Base-by-base conservation (phyloP, 2,113 vertebrate genomes). In the Donacobius atricapilla region DNA sequence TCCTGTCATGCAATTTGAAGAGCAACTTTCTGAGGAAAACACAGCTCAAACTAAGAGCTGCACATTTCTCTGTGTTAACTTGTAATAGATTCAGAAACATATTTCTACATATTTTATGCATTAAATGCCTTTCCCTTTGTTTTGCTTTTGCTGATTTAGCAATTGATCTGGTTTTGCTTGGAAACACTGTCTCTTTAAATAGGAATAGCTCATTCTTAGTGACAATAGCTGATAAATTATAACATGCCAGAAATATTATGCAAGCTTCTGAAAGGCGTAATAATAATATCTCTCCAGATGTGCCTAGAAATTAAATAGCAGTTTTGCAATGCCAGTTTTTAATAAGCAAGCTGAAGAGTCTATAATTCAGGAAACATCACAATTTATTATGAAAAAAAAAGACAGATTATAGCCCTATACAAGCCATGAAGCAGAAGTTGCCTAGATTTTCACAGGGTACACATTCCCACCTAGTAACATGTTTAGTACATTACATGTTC, bases 261-360 rank as follows among this genome's bases (percentile, higher is more conserved):
- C 30, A 10, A 66, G 39, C 22, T 87, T 92, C 77, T 87, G 69
- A 87, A 88, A 86, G 53, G 31, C 22, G 4, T 63, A 89, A 60
- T 73, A 86, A 57, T 80, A 90, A 96, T 68, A 42, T 83, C 37
- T 69, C 47, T 58, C 78, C 89, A 89, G 48, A 71, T 83, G 66
- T 64, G 37, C 61, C 60, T 73, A 83, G 90, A 90, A 84, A 81
- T 92, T 66, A 93, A 91, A 77, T 22, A 90, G 35, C 21, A 42
- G 77, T 94, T 94, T 44, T 61, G 53, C 70, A 61, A 76, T 72
- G 51, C n/a, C 28, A 64, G 8, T 82, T 95, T 96, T 91, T 94
- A 75, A 91, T 89, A 95, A 96, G 37, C 69, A 45, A 33, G 87
- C 39, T 33, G 77, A 91, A 87, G n/a, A 90, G 63, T 35, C 77